Evolutionary conservation across 2,888 invertebrate species (phyloP).

Genomic region (Nephrotoma guestfalica): DNA sequence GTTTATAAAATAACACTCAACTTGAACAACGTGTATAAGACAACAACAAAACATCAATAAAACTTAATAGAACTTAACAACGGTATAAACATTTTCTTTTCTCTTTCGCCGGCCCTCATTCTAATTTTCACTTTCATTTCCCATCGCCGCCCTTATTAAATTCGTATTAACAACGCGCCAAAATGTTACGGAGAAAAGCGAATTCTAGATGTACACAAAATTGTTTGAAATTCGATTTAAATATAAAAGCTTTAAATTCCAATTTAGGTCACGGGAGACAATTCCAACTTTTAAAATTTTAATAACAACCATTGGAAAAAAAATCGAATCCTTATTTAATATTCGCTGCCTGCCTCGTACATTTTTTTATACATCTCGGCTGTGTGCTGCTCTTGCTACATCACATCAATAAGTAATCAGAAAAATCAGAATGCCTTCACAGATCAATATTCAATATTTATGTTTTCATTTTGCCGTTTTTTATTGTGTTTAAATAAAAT

Average conservation of each 20-base stretch:
- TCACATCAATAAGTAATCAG: neutral
- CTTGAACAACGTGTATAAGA: neutral
- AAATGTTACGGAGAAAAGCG: neutral
- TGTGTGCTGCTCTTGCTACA: neutral
- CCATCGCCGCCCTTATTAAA: neutral
- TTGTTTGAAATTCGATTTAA: neutral
- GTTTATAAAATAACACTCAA: neutral
- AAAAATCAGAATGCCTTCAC: neutral
- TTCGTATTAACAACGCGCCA: neutral
- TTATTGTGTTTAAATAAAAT: neutral
- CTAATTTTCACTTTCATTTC: neutral
- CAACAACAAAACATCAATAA: neutral
- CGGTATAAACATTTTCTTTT: neutral
- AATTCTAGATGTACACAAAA: neutral
- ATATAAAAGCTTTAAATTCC: neutral
- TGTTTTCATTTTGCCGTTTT: neutral
- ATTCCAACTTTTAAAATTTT: neutral
- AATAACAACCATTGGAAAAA: neutral
- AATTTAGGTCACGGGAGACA: neutral
- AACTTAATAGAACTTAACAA: neutral
- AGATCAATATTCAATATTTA: neutral
- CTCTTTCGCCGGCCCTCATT: neutral
- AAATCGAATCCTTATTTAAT: neutral
- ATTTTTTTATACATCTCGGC: neutral
- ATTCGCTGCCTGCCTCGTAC: neutral